Base-by-base conservation (phyloP, 2,113 vertebrate genomes). In the Epinephelus fuscoguttatus region DNA sequence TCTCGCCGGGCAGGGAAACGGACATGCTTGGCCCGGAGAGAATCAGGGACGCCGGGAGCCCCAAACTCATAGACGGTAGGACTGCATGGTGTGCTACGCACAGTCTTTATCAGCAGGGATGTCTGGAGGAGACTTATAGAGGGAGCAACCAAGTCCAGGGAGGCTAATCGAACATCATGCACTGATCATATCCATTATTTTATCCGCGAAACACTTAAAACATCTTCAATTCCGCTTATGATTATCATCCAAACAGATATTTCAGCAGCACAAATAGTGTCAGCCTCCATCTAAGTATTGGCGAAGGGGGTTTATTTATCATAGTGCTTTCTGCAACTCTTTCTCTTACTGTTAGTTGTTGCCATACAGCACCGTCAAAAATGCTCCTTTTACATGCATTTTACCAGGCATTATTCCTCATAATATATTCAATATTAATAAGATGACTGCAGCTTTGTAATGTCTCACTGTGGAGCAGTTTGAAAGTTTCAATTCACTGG, bases 51-150 rank as follows among this genome's bases (percentile, higher is more conserved):
- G 82, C 95, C 37, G 96, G 96, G 93, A 98, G 97, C 86, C 98
- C 98, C 82, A 97, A 98, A 95, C 96, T 98, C 78, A 97, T 96
- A 60, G 97, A 99, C 95, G 97, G 98, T 99, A 97, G 96, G 81
- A 49, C 42, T 52, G 60, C 78, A 59, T 19, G 12, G n/a, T 57
- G 68, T 57, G 37, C 30, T 62, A 19, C 2, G 19, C 53, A 61
- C 45, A 25, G 68, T 33, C 23, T 75, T 9, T 63, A 13, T 4
- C 25, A 18, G 0, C 19, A 45, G 25, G 30, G 30, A 27, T 59
- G 64, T 63, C 17, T 72, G 14, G 67, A 72, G 62, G 61, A 68
- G 61, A 64, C 18, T 25, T n/a, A 4, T 0, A 57, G 8, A 45
- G n/a, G 53, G 30, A 61, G 19, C n/a, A 21, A 57, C 52, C 7